Percentiles rank a stretch among this genome's conserved stretches.
phyloP scores from a whole-genome alignment of 2,113 vertebrate genomes.

The Corvus cornix region DNA sequence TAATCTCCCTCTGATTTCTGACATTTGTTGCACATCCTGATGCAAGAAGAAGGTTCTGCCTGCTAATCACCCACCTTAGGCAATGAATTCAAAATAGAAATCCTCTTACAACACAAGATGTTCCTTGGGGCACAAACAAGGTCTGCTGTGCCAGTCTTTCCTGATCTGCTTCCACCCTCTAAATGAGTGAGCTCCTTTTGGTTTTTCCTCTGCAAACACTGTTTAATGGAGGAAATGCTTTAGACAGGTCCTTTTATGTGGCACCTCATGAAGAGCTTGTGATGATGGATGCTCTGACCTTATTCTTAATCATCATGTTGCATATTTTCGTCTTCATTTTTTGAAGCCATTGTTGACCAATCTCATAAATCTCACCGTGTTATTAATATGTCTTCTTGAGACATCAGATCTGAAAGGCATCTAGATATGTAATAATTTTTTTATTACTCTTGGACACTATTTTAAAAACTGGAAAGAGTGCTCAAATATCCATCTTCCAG shows the following conservation, averaged over 20 bases:
- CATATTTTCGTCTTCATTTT: background rate
- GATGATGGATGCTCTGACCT: background rate
- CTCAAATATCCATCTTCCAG: background rate
- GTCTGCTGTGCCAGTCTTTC: background rate
- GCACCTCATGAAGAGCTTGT: background rate
- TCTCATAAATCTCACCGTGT: background rate
- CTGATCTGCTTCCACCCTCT: background rate
- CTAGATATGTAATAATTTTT: background rate
- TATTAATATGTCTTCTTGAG: background rate
- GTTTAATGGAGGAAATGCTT: background rate
- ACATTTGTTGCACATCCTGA: conserved; percentile 55
- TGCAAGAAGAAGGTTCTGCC: conserved; percentile 64
- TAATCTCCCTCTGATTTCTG: conserved; percentile 65
- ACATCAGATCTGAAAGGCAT: background rate
- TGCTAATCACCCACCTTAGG: conserved; percentile 53
- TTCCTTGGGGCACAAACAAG: conserved; percentile 5
- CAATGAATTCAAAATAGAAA: conserved; percentile 12
- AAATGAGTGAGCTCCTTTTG: background rate
- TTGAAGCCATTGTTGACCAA: background rate
- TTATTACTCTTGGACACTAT: background rate
- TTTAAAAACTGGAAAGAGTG: background rate
- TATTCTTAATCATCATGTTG: background rate
- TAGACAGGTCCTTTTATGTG: background rate
- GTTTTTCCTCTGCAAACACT: background rate
- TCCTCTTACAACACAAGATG: background rate